phyloP scores from a whole-genome alignment of 2,888 invertebrate genomes.

The Parthenolecanium corni region DNA sequence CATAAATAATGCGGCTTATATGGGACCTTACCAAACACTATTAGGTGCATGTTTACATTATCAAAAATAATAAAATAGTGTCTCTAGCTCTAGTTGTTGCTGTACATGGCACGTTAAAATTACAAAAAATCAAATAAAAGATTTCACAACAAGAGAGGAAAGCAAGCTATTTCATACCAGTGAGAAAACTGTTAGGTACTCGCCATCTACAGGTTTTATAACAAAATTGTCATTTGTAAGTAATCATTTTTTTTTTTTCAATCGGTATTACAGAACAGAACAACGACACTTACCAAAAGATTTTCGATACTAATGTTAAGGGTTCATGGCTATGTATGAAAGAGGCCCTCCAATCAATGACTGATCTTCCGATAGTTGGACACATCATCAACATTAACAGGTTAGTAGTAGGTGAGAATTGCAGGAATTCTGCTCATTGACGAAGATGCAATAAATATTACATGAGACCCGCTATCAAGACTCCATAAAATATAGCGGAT shows the following conservation, averaged over 20 bases:
- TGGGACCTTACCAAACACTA: not conserved
- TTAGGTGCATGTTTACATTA: no score
- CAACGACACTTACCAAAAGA: not conserved
- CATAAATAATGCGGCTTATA: not conserved
- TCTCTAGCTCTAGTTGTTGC: not conserved
- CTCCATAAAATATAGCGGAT: no score
- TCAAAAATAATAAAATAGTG: not conserved
- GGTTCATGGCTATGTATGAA: slow-evolving; percentile 17
- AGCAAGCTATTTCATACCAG: no score
- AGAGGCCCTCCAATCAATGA: slow-evolving; percentile 25
- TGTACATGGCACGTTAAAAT: no score
- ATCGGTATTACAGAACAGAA: not conserved
- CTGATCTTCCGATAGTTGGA: slow-evolving; percentile 16
- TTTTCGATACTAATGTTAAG: slow-evolving; percentile 22
- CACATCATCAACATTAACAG: slow-evolving; percentile 28
- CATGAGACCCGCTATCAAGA: no score
- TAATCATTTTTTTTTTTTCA: not conserved
- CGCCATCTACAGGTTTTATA: no score
- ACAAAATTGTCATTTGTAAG: not conserved
- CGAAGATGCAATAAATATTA: no score
- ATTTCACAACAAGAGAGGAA: no score
- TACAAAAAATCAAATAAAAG: no score
- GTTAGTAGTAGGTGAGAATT: no score
- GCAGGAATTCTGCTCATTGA: no score
- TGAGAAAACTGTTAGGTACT: no score